These are phyloP conservation scores for Liopterus haemorrhoidalis DNA, from an alignment of 2,888 invertebrate species.

Conservation along the genomic window DNA sequence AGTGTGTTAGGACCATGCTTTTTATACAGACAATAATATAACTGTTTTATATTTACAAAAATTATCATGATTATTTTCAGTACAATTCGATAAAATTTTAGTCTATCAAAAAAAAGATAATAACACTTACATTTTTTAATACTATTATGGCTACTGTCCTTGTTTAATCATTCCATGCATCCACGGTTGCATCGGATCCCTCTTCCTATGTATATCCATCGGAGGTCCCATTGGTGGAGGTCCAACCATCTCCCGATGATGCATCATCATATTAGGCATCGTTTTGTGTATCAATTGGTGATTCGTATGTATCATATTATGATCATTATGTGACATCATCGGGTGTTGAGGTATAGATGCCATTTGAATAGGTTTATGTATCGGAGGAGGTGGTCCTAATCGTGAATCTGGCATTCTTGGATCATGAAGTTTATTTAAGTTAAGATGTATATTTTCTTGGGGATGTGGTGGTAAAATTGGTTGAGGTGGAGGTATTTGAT, in stretches of 20 bases:
- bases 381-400: constrained; percentile 8
- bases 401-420: too few species aligned
- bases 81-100: too few species aligned
- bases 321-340: constrained; percentile 11
- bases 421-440: too few species aligned
- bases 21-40: too few species aligned
- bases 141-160: constrained; percentile 13
- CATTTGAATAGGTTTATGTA: constrained; percentile 19
- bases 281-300: constrained; percentile 20
- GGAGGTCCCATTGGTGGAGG: constrained; percentile 28
- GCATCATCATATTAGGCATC: constrained; percentile 33
- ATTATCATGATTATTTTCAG: too few species aligned
- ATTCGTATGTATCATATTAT: constrained; percentile 11
- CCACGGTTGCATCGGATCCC: constrained; percentile 19
- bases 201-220: constrained; percentile 21
- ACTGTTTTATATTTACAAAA: too few species aligned
- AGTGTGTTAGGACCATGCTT: too few species aligned
- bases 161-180: constrained; percentile 22
- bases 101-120: too few species aligned
- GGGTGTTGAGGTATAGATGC: constrained; percentile 30
- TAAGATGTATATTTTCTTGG: too few species aligned
- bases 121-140: too few species aligned
- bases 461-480: constrained; percentile 19
- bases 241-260: constrained; percentile 28
- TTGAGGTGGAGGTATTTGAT: constrained; percentile 17